Percentiles rank a stretch among this genome's conserved stretches.
These are phyloP conservation scores for Conger conger DNA, from an alignment of 2,113 vertebrate genomes.

Conservation along the genomic window DNA sequence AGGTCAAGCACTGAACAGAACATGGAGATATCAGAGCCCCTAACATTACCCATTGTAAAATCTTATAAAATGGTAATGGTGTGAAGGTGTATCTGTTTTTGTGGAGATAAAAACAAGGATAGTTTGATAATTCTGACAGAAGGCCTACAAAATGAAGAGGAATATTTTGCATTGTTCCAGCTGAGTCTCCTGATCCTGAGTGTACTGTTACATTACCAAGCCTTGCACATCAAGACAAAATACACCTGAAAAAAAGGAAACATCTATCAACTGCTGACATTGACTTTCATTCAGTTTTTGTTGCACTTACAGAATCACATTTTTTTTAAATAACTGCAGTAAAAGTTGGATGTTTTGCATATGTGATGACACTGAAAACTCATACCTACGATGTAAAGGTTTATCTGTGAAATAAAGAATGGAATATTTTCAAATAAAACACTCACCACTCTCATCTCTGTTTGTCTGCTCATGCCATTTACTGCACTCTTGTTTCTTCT, in stretches of 20 bases:
- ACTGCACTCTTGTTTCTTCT: background rate
- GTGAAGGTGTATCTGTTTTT: slow-evolving; percentile 42
- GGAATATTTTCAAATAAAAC: background rate
- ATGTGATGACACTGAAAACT: background rate
- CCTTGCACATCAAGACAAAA: slow-evolving; percentile 40
- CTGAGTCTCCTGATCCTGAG: slow-evolving; percentile 38
- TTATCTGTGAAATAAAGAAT: background rate
- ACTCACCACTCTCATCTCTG: background rate
- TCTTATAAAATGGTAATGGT: background rate
- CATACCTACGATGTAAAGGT: background rate
- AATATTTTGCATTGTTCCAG: slow-evolving; percentile 75
- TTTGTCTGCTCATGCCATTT: background rate
- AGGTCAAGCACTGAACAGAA: slow-evolving; percentile 32
- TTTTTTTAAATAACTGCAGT: background rate
- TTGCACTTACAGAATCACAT: background rate
- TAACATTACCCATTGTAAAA: background rate
- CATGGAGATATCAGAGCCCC: background rate
- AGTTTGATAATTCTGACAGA: slow-evolving; percentile 53
- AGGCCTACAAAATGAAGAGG: slow-evolving; percentile 51
- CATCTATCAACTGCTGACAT: slow-evolving; percentile 25
- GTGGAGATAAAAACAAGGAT: slow-evolving; percentile 42
- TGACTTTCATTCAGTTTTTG: background rate
- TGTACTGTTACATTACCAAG: slow-evolving; percentile 45
- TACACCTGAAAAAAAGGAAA: background rate
- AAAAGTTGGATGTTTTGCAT: background rate